Conservation (phyloP, 2,888 invertebrate species). For the Leptinotarsa juncta region DNA sequence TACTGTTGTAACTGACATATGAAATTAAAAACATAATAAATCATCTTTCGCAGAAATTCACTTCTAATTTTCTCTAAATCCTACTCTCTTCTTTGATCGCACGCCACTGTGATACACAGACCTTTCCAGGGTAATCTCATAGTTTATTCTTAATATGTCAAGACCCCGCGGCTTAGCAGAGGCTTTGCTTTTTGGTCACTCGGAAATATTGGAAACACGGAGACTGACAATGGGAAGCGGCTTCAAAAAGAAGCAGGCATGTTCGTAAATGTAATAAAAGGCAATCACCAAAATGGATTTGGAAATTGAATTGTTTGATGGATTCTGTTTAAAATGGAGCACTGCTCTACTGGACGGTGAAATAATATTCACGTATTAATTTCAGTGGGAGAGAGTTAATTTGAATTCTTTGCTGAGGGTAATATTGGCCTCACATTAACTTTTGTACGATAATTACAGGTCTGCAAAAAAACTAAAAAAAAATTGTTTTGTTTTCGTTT, state of each 20-base stretch:
- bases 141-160: constrained; percentile 52
- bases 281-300: constrained; percentile 44
- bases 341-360: neutral
- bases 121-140: constrained; percentile 47
- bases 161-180: constrained; percentile 36
- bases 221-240: constrained; percentile 34
- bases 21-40: too few relatives aligned
- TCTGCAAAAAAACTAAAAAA: too few relatives aligned
- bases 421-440: too few relatives aligned
- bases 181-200: constrained; percentile 41
- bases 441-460: too few relatives aligned
- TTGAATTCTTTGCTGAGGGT: neutral
- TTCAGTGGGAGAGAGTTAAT: neutral
- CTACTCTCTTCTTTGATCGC: neutral
- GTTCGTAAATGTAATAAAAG: constrained; percentile 39
- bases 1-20: too few relatives aligned
- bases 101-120: constrained; percentile 11
- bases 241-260: constrained; percentile 34
- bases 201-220: constrained; percentile 46
- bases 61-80: neutral
- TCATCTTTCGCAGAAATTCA: neutral
- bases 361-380: neutral
- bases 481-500: too few relatives aligned
- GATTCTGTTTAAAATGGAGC: constrained; percentile 23
- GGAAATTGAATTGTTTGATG: constrained; percentile 42